Conservation (phyloP, 2,888 invertebrate genomes). For the Elmis aenea region DNA sequence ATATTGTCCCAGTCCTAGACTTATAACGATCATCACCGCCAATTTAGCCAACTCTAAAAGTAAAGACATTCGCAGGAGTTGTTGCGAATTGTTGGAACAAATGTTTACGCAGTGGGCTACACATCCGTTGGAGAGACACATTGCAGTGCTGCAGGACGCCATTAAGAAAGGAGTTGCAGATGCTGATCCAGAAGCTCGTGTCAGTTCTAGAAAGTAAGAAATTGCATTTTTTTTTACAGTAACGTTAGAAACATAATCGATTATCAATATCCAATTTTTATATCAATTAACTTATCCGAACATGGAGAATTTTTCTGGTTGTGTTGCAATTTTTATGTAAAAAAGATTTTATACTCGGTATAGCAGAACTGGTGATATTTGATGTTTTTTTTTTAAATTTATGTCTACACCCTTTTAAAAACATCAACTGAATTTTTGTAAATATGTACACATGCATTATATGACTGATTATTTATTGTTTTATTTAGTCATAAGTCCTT, state of each 20-base stretch:
- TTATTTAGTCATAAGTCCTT: too few species aligned
- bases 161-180: conserved; percentile 84
- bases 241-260: not conserved
- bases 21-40: conserved; percentile 73
- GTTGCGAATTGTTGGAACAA: conserved; percentile 78
- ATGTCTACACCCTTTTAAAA: too few species aligned
- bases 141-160: conserved; percentile 71
- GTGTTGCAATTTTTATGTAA: too few species aligned
- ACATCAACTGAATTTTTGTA: too few species aligned
- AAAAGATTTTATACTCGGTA: too few species aligned
- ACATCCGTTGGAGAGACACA: conserved; percentile 75
- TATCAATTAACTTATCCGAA: too few species aligned
- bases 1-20: conserved; percentile 73
- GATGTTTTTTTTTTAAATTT: too few species aligned
- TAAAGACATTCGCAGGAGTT: conserved; percentile 77
- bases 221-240: not conserved
- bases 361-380: too few species aligned
- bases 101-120: conserved; percentile 86
- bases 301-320: too few species aligned
- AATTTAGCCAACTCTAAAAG: conserved; percentile 80
- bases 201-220: conserved; percentile 70
- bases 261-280: too few species aligned
- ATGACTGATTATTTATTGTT: too few species aligned
- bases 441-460: too few species aligned
- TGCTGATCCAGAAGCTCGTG: conserved; percentile 87